These are phyloP conservation scores for Cephalophus harveyi DNA, from an alignment of 2,113 vertebrate species.

Conservation along the genomic window DNA sequence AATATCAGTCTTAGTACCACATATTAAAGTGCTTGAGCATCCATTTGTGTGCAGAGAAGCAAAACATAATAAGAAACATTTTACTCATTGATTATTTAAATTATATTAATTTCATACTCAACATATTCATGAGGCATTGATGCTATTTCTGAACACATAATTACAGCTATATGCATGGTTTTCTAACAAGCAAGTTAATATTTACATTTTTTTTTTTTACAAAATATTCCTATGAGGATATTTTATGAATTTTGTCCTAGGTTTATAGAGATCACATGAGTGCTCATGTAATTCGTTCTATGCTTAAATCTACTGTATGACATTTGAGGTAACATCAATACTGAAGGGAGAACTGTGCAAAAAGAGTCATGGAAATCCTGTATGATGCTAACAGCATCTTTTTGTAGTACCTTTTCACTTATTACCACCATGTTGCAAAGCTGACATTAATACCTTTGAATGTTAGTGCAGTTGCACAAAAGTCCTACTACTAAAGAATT, in stretches of 20 bases:
- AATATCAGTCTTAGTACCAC: neutral
- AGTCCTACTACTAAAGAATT: neutral
- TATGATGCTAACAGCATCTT: neutral
- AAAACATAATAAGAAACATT: neutral
- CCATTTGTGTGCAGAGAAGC: neutral
- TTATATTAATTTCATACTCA: neutral
- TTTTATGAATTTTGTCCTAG: neutral
- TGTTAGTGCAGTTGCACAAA: neutral
- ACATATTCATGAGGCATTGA: neutral
- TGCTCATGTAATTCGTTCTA: neutral
- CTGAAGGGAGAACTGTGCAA: neutral
- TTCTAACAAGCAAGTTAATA: neutral
- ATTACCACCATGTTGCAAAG: neutral
- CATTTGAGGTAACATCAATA: neutral
- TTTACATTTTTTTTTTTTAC: neutral
- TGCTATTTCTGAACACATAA: neutral
- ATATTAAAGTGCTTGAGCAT: neutral
- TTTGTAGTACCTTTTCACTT: neutral
- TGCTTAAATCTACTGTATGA: neutral
- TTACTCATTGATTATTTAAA: neutral
- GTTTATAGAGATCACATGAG: neutral
- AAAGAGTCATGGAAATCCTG: neutral
- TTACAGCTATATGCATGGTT: neutral
- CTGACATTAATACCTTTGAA: neutral
- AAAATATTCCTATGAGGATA: neutral